Base-by-base conservation (phyloP, 2,113 vertebrate genomes). In the Eleginops maclovinus region DNA sequence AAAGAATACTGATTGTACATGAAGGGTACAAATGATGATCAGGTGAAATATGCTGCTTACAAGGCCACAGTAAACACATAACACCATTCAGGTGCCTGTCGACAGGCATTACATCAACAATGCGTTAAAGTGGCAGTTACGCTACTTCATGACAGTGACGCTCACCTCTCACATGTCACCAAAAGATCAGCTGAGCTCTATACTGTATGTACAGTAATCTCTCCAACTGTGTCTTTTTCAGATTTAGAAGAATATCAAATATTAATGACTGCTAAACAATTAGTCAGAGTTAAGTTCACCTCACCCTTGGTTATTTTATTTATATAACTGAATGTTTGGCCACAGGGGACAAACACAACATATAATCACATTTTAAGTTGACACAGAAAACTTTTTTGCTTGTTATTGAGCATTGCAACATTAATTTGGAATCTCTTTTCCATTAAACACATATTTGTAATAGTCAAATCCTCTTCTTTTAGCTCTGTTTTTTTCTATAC, bases 1-100 rank as follows among this genome's bases (percentile, higher is more conserved):
- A 62, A 71, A 69, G 17, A 53, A 47, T 2, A 36, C 19, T 53
- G 72, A 72, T 75, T 11, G 62, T 64, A 19, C 19, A 21, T 13
- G 9, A 49, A 16, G 47, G 21, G 22, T 14, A 62, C 36, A 61
- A 67, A 24, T 1, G 28, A 68, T n/a, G 21, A 76, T 50, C 51
- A 43, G 22, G 21, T 50, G 21, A 73, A 70, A 54, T 64, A 7
- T 12, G 28, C 36, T 5, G 2, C 4, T 56, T 12, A 60, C 1
- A 70, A 64, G 36, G 53, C 24, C 41, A 11, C 9, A 61, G 22
- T 14, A 56, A 70, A 17, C 4, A 53, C 36, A 50, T 14, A 31
- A 22, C 8, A 31, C 65, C 46, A 44, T 24, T 47, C 3, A 43
- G 46, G 15, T 2, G 9, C 44, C 28, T 46, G 47, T 49, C 53